Conservation (phyloP, 2,113 vertebrate genomes). For the Tonatia bakeri region DNA sequence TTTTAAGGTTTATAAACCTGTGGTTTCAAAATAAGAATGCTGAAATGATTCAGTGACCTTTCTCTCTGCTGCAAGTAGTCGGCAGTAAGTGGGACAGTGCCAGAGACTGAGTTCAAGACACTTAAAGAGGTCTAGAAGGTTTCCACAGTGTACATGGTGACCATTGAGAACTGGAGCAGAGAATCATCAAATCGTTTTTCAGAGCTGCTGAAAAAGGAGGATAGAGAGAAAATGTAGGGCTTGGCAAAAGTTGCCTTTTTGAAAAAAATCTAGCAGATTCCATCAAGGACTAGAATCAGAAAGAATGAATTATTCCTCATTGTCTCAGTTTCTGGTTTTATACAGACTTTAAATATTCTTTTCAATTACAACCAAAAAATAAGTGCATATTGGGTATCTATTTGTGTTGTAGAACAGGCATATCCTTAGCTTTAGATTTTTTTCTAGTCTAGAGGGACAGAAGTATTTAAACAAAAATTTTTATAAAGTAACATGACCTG, state of each 20-base stretch:
- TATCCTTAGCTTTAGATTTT: not conserved
- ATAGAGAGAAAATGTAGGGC: not conserved
- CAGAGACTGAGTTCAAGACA: not conserved
- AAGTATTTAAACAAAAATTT: not conserved
- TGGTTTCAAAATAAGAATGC: constrained; percentile 30
- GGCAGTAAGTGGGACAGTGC: not conserved
- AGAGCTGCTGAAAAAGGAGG: not conserved
- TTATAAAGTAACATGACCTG: not conserved
- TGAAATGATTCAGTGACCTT: not conserved
- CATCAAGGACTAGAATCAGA: not conserved
- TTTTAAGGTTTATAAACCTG: not conserved
- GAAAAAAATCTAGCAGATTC: not conserved
- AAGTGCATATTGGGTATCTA: not conserved
- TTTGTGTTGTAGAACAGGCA: not conserved
- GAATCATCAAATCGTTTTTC: not conserved
- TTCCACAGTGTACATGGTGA: not conserved
- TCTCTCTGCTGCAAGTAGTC: not conserved
- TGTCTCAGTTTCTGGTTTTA: not conserved
- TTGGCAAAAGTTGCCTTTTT: not conserved
- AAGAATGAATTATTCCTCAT: not conserved
- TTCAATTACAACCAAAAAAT: not conserved
- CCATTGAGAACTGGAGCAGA: not conserved
- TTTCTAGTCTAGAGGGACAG: not conserved
- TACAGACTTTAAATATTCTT: not conserved
- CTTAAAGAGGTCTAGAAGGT: not conserved